A percentile compares a stretch with the other conserved stretches of the same genome.
Evolutionary conservation across 2,888 invertebrate genomes (phyloP).

Genomic region (Pterobdella sp.): DNA sequence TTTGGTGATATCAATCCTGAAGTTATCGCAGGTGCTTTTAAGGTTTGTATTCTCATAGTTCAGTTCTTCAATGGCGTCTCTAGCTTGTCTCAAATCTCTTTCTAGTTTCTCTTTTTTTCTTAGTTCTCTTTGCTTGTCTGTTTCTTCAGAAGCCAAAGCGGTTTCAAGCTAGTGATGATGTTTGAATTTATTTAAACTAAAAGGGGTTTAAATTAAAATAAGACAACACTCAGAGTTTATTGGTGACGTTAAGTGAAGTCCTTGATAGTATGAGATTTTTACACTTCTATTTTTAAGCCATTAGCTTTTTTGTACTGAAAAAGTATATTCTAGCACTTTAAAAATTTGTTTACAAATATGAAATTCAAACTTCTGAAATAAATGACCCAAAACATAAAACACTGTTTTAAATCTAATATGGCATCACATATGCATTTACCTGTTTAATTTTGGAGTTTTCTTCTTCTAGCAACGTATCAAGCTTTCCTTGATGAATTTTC

Average conservation of each 20-base stretch:
- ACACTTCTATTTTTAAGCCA: too few relatives aligned
- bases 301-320: too few relatives aligned
- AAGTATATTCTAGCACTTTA: too few relatives aligned
- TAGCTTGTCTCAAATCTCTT: constrained; percentile 26
- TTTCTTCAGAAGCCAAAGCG: constrained; percentile 17
- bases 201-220: too few relatives aligned
- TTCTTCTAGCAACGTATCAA: constrained; percentile 5
- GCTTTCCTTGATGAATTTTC: neutral
- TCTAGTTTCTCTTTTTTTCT: constrained; percentile 27
- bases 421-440: neutral
- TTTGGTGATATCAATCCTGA: constrained; percentile 2
- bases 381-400: too few relatives aligned
- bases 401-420: neutral
- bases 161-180: constrained; percentile 21
- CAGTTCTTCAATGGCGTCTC: constrained; percentile 12
- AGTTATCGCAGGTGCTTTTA: constrained; percentile 1
- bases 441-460: constrained; percentile 18
- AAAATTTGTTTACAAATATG: too few relatives aligned
- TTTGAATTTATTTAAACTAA: too few relatives aligned
- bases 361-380: too few relatives aligned
- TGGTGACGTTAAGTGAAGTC: too few relatives aligned
- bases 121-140: constrained; percentile 24
- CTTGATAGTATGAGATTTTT: too few relatives aligned
- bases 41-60: neutral
- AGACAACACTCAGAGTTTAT: too few relatives aligned